Conservation (phyloP, 2,113 vertebrate species). For the Sylvietta virens region DNA sequence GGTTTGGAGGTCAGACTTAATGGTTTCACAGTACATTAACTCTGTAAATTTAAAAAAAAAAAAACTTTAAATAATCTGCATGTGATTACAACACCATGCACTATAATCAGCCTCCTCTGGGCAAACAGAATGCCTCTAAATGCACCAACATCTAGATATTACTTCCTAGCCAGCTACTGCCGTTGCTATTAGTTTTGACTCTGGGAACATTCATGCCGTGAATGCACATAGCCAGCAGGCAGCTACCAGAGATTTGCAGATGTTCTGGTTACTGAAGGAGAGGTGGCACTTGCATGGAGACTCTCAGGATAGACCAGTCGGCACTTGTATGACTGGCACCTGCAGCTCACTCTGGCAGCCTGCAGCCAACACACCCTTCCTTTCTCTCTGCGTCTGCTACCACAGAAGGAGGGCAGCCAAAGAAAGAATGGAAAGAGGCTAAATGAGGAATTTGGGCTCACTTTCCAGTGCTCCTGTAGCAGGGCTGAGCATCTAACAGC, state of each 20-base stretch:
- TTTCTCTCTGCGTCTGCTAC: rapidly evolving
- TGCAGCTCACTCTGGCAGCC: background rate
- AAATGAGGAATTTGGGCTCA: background rate
- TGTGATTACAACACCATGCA: background rate
- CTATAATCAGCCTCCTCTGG: background rate
- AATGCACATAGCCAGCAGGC: background rate
- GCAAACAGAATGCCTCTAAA: background rate
- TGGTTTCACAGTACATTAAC: background rate
- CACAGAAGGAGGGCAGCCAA: rapidly evolving
- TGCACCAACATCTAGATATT: background rate
- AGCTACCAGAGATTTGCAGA: background rate
- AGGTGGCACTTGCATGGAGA: background rate
- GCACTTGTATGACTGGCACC: background rate
- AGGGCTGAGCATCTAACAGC: background rate
- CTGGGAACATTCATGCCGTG: background rate
- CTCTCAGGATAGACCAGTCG: background rate
- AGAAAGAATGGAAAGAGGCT: background rate
- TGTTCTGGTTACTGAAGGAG: background rate
- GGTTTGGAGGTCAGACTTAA: constrained; percentile 27
- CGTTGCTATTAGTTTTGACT: background rate
- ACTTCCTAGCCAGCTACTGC: background rate
- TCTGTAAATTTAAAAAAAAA: constrained; percentile 13
- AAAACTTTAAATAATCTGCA: constrained; percentile 16
- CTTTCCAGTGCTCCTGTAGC: background rate
- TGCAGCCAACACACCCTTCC: background rate